Evolutionary conservation across 2,888 invertebrate species (phyloP), one percentile per base, ranked within the genome.

Genomic region (Eupithecia pulchellata): DNA sequence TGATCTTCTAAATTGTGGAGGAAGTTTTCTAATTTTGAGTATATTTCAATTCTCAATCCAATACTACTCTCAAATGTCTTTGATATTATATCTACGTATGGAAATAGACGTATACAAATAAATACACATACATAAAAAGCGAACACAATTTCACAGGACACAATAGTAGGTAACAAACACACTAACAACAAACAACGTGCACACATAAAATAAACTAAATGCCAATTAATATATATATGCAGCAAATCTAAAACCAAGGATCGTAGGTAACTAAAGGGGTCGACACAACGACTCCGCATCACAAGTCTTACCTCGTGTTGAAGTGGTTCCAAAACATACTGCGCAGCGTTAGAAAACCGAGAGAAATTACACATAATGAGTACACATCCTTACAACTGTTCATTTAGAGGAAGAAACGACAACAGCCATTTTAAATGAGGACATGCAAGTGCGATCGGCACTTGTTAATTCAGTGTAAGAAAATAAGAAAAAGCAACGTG

Each of bases 271-370:
- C 58, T 66, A 68, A 70, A 66, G 68, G 73, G 66, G 73, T 67
- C 66, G 11, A 61, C 34, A 73, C 62, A 61, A 66, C 62, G 64
- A 61, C 69, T 73, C 75, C 69, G 71, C 75, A 73, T 79, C 81
- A 86, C 83, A 89, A 85, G 77, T 96, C 98, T 98, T 98, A 98
- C 98, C 98, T 98, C 96, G 98, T 97, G 95, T 98, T 98, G 97
- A 98, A 98, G 97, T 98, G 98, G 96, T 98, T 98, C 98, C 98
- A 98, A 97, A 98, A 98, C 96, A 98, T 97, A 98, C 98, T 98
- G 97, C 95, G 97, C 97, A 97, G 97, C 97, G 96, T 95, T 95
- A 95, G 95, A 95, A 95, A 95, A 96, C 95, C 96, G 95, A 95
- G 92, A 95, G 95, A 96, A 95, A 96, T 94, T 91, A 95, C 94